Conservation (phyloP, 2,113 vertebrate genomes). For the Candoia aspera region DNA sequence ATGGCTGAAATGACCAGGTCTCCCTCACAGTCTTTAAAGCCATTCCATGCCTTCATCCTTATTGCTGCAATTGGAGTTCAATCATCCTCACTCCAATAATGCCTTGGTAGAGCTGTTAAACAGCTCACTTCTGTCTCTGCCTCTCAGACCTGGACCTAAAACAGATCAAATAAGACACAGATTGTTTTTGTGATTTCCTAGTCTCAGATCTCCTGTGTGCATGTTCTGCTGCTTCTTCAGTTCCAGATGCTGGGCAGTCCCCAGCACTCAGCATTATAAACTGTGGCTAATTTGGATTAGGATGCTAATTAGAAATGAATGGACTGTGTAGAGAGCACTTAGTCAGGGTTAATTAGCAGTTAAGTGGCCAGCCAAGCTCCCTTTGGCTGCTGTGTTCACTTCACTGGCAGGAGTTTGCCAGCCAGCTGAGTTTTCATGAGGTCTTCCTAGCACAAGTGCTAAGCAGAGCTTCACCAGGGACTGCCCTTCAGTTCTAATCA, state of each 20-base stretch:
- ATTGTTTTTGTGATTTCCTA: not conserved
- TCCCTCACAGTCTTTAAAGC: not conserved
- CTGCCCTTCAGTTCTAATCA: not conserved
- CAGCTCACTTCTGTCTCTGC: constrained; percentile 6
- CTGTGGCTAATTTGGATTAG: constrained; percentile 63
- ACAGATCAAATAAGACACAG: not conserved
- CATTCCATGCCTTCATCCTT: not conserved
- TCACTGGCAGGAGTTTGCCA: not conserved
- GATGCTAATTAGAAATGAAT: constrained; percentile 65
- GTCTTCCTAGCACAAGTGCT: not conserved
- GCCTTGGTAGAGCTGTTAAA: not conserved
- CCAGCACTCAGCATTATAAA: not conserved
- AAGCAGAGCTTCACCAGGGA: not conserved
- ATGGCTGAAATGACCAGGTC: not conserved
- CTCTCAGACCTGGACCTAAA: not conserved
- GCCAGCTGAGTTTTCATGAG: not conserved
- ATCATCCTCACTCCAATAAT: not conserved
- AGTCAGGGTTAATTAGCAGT: constrained; percentile 65
- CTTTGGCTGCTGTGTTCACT: not conserved
- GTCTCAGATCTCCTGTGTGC: not conserved
- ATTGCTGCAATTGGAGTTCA: not conserved
- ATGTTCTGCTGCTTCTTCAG: constrained; percentile 12
- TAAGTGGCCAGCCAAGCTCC: constrained; percentile 51
- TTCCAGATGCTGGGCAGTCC: constrained; percentile 12
- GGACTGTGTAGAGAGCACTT: constrained; percentile 53